Percentiles rank a stretch among this genome's conserved stretches.
These are phyloP conservation scores for Catocala nupta DNA, from an alignment of 2,888 invertebrate genomes.

Conservation along the genomic window DNA sequence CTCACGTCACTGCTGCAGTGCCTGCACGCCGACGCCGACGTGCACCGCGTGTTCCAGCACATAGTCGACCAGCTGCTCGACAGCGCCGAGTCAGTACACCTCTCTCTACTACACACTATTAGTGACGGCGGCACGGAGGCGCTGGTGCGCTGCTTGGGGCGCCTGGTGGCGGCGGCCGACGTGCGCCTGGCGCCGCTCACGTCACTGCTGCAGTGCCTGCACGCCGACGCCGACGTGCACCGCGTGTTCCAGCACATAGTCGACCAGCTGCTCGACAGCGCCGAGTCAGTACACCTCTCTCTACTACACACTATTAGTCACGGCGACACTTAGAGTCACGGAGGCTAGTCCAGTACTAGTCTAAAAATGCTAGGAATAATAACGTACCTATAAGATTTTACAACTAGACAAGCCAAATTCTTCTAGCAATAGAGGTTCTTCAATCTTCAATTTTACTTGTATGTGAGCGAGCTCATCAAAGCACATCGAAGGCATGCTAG, in stretches of 20 bases:
- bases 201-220: constrained; percentile 48
- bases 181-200: constrained; percentile 35
- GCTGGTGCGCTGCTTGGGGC: constrained; percentile 39
- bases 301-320: too few relatives aligned
- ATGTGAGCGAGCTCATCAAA: too few relatives aligned
- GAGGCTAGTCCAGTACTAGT: too few relatives aligned
- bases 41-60: constrained; percentile 21
- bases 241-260: constrained; percentile 24
- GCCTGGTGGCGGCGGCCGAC: constrained; percentile 36
- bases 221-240: constrained; percentile 22
- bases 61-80: constrained; percentile 20
- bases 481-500: too few relatives aligned
- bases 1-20: constrained; percentile 45
- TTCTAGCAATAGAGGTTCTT: too few relatives aligned
- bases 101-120: too few relatives aligned
- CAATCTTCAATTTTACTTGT: too few relatives aligned
- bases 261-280: constrained; percentile 15
- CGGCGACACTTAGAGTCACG: too few relatives aligned
- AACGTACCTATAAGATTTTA: too few relatives aligned
- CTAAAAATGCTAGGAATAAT: too few relatives aligned
- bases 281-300: constrained; percentile 19
- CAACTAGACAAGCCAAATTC: too few relatives aligned
- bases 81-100: constrained; percentile 20
- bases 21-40: constrained; percentile 35
- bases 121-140: constrained; percentile 41